Conservation (phyloP, 37 sponge, comb jelly and placozoan genomes). For the Beroe forskalii region DNA sequence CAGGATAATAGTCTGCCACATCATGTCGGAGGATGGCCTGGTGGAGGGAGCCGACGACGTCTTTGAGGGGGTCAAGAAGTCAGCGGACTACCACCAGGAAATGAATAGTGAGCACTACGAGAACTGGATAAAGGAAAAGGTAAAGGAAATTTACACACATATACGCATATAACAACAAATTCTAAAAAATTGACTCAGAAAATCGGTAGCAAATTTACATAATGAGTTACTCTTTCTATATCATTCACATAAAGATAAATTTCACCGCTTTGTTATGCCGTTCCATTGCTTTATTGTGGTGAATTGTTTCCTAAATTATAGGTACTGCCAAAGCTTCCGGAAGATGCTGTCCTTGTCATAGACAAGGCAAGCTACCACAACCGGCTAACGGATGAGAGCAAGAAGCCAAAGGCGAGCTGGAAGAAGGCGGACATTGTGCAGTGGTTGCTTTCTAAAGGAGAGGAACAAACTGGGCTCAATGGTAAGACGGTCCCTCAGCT, state of each 20-base stretch:
- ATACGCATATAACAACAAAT: no score
- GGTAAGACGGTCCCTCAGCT: not conserved
- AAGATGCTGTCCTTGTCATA: not conserved
- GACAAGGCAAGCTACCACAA: conserved; percentile 27
- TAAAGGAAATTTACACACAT: no score
- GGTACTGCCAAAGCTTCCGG: not conserved
- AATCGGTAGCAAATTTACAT: no score
- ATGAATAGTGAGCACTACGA: conserved; percentile 36
- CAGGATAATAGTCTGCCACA: not conserved
- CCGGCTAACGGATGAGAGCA: not conserved
- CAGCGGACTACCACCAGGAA: not conserved
- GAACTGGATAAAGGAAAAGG: not conserved
- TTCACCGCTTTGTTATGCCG: no score
- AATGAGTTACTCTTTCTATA: no score
- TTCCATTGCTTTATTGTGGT: no score
- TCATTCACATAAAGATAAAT: no score
- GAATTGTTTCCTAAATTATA: no score
- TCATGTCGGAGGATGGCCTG: not conserved
- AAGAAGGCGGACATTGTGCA: not conserved
- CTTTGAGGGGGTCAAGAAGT: not conserved
- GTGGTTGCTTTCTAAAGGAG: not conserved
- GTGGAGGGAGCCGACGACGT: not conserved
- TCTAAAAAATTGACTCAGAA: no score
- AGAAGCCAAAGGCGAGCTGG: not conserved
- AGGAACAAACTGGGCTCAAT: not conserved